Base-by-base conservation (phyloP, 2,797 vertebrate genomes). In the Mionectes olivaceus region DNA sequence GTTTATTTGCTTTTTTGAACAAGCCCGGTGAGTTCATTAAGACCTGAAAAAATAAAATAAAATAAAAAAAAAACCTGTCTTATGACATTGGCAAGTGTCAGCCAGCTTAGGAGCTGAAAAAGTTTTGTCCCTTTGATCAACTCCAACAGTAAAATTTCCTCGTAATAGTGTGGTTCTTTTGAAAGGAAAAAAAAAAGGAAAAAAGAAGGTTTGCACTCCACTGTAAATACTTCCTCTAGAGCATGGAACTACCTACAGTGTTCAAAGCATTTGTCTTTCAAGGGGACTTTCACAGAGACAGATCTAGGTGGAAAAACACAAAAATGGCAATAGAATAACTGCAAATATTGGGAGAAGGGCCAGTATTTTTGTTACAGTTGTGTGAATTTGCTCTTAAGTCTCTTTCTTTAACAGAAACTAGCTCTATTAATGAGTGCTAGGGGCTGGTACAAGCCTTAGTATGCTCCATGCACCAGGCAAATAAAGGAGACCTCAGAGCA, bases 261-360 rank as follows among this genome's bases (percentile, higher is more conserved):
- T 91, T 92, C 85, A 93, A 91, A 95, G 53, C 37, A 52, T 83
- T 83, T 89, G 5, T n/a, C 52, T 76, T 84, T 80, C 75, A 92
- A 59, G 28, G 11, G 18, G 70, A 89, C 11, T 49, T 89, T 83
- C 75, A 90, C 8, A 85, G 37, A 55, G 43, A 55, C 9, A 60
- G 6, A 60, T 69, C 33, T 67, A 55, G n/a, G 52, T 50, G 41
- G 43, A 59, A 93, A 92, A 85, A 61, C 12, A 82, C 37, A 60
- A 27, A 70, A 55, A 67, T 27, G 15, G 13, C 57, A 59, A 49
- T 4, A 73, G 35, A 80, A 76, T 65, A 92, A 85, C 28, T 30
- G 37, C 21, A 76, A 84, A 59, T 71, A 79, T 4, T 55, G 59
- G 50, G 35, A 86, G 39, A 83, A 82, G 13, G 6, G 30, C 5